Evolutionary conservation across 2,888 invertebrate genomes (phyloP).

Genomic region (Stictocephala bisonia): DNA sequence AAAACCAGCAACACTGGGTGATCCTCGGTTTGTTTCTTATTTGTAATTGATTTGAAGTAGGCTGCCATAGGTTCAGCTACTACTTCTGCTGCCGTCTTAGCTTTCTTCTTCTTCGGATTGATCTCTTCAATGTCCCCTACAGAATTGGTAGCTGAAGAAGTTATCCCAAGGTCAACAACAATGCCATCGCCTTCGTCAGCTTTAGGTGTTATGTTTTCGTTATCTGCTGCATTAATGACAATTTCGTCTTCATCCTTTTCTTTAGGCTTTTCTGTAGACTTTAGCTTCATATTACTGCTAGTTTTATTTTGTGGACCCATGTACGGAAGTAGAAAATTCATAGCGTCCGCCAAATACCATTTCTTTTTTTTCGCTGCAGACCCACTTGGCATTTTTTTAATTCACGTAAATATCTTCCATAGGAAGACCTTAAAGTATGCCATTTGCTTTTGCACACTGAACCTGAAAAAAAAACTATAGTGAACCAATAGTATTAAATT

Average conservation of each 20-base stretch:
- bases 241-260: too few relatives aligned
- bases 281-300: neutral
- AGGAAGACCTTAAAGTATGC: constrained; percentile 37
- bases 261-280: too few relatives aligned
- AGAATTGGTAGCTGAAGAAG: neutral
- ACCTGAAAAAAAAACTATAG: constrained; percentile 46
- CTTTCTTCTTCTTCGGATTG: constrained; percentile 9
- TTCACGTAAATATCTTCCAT: constrained; percentile 45
- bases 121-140: neutral
- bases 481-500: neutral
- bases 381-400: constrained; percentile 33
- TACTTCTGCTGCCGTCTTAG: constrained; percentile 16
- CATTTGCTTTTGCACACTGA: constrained; percentile 47
- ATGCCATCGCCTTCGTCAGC: neutral
- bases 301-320: constrained; percentile 25
- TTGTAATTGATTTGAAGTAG: constrained; percentile 27
- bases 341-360: constrained; percentile 48
- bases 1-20: constrained; percentile 42
- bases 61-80: constrained; percentile 26
- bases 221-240: neutral
- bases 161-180: neutral
- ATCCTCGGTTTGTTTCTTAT: constrained; percentile 27
- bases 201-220: neutral
- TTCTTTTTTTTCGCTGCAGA: constrained; percentile 40
- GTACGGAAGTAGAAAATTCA: constrained; percentile 44